These are phyloP conservation scores for Lepas anatifera DNA, from an alignment of 2,888 invertebrate genomes.

Conservation along the genomic window DNA sequence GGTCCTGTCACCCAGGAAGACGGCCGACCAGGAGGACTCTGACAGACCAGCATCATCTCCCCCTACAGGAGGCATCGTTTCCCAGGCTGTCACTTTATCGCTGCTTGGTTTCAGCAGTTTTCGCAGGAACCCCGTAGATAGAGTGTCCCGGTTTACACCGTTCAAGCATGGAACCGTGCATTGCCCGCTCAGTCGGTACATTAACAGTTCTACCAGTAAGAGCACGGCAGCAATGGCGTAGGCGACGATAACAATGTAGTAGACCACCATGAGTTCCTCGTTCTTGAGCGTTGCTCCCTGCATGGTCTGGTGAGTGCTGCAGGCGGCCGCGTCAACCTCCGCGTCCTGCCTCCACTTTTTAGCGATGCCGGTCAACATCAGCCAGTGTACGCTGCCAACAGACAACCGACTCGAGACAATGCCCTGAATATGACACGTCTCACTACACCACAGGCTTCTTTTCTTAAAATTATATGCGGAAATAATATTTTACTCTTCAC, in stretches of 20 bases:
- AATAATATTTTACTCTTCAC: too few relatives aligned
- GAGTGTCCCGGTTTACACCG: background rate
- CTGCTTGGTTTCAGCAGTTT: background rate
- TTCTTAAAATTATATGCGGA: too few relatives aligned
- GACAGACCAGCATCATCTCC: background rate
- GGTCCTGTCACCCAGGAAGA: background rate
- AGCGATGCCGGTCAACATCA: background rate
- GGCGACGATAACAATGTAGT: conserved; percentile 46
- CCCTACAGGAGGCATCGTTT: too few relatives aligned
- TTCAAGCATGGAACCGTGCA: background rate
- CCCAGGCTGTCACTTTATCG: too few relatives aligned
- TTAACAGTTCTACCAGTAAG: conserved; percentile 24
- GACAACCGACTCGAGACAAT: too few relatives aligned
- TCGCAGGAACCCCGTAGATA: background rate
- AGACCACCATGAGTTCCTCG: conserved; percentile 64
- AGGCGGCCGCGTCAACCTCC: conserved; percentile 35
- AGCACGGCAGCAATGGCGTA: background rate
- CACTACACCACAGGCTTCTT: too few relatives aligned
- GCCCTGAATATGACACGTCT: too few relatives aligned
- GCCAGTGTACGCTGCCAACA: background rate
- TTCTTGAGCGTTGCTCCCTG: conserved; percentile 64
- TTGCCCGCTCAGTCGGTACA: background rate
- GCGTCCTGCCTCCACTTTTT: background rate
- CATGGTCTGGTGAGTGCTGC: conserved; percentile 65
- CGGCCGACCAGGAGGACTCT: background rate